phyloP scores from a whole-genome alignment of 2,888 invertebrate species.

The Hemicrepidius hirtus region DNA sequence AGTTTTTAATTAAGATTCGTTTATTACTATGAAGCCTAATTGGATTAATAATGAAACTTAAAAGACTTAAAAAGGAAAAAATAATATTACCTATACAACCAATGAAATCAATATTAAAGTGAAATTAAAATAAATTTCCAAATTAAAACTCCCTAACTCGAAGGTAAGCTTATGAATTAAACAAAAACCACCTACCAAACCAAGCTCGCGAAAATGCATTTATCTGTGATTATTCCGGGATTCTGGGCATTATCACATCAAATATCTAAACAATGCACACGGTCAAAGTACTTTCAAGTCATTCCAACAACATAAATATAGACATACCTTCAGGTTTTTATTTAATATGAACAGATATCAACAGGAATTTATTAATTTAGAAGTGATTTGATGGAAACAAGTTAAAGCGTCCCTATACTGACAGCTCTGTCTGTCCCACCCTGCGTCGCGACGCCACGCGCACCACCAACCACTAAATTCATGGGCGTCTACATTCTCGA shows the following conservation, averaged over 20 bases:
- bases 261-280: no score
- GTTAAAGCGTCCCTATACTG: conserved; percentile 30
- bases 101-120: no score
- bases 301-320: not conserved
- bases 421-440: conserved; percentile 57
- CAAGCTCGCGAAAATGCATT: no score
- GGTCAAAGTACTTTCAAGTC: no score
- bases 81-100: no score
- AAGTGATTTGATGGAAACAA: conserved; percentile 18
- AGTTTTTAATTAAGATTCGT: no score
- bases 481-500: conserved; percentile 5
- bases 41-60: no score
- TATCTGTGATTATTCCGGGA: no score
- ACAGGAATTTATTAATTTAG: conserved; percentile 10
- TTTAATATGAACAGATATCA: not conserved
- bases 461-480: conserved; percentile 50
- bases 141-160: not conserved
- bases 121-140: not conserved
- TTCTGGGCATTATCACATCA: no score
- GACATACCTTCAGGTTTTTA: conserved; percentile 6
- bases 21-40: no score
- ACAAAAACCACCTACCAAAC: no score
- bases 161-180: not conserved
- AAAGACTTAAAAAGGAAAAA: not conserved
- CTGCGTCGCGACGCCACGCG: conserved; percentile 57